These are phyloP conservation scores for Saccopteryx leptura DNA, from an alignment of 2,113 vertebrate genomes.

Conservation along the genomic window DNA sequence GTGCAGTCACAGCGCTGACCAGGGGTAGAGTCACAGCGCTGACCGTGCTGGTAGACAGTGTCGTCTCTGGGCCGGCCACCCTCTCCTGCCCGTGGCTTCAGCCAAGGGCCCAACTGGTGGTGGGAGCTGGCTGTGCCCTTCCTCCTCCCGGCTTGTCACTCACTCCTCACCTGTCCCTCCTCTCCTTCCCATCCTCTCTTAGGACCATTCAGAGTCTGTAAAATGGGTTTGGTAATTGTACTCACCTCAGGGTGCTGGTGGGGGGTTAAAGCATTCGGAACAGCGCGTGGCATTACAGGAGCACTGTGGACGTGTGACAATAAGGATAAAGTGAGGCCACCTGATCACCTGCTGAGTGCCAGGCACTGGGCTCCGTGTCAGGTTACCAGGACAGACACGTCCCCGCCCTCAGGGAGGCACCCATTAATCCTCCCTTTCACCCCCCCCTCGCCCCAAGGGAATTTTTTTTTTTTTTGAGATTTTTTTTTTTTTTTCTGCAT, in stretches of 20 bases:
- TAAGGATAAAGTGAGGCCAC: neutral
- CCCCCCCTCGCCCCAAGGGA: neutral
- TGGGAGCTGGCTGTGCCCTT: neutral
- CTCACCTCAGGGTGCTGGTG: neutral
- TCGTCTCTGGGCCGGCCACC: too few species aligned
- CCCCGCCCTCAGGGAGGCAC: neutral
- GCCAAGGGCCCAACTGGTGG: too few species aligned
- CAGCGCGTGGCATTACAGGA: neutral
- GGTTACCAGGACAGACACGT: neutral
- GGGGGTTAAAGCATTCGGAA: neutral
- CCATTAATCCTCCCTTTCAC: neutral
- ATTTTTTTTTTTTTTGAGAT: too few species aligned
- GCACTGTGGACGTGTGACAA: neutral
- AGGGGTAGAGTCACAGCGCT: too few species aligned
- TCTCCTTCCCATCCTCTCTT: too few species aligned
- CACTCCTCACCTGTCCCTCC: neutral
- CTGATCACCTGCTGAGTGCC: accelerated
- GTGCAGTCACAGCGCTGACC: too few species aligned
- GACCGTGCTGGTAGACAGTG: too few species aligned
- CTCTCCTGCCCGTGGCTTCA: too few species aligned
- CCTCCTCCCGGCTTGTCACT: neutral
- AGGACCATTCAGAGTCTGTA: neutral
- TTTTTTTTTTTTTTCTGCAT: too few species aligned
- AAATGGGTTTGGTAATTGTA: neutral
- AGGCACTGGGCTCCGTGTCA: accelerated